Base-by-base conservation (phyloP, 2,888 invertebrate genomes). In the Eupithecia centaureata region DNA sequence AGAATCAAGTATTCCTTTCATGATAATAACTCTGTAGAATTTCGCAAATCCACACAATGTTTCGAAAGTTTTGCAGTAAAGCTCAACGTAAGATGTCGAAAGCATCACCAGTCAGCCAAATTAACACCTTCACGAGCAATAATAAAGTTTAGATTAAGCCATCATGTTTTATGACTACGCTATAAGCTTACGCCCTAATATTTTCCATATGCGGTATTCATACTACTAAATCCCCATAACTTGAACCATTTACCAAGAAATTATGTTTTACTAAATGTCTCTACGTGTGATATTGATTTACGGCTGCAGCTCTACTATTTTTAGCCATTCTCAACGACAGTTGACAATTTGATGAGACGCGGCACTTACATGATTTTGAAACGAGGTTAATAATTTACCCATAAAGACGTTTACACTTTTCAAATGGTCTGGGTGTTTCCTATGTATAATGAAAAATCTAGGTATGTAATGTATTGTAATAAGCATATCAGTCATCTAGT, bases 271-370 rank as follows among this genome's bases (percentile, higher is more conserved):
- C 35, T 42, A 18, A n/a, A n/a, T n/a, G 47, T 47, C 22, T 47
- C 47, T 47, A 27, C 10, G 27, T 27, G 15, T 27, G 5, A 15
- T 52, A 52, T 52, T 27, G 52, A 52, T 52, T 27, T 52, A 52
- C 52, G 25, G 52, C 27, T 52, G 52, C 52, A 52, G 15, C 15
- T 51, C 51, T 15, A 15, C 52, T 52, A 52, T 52, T 52, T 52
- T 52, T 52, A 52, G 52, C 27, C 27, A 25, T 25, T 27, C 52
- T 15, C 5, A 5, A 27, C 52, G 52, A 52, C 42, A 47, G 42
- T 27, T 52, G 15, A 52, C 52, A 52, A 52, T 25, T 52, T 52
- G 27, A 52, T 52, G 52, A 27, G 52, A 15, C 18, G 42, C 10
- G 18, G 2, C n/a, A n/a, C 47, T 47, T 0, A 22, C 47, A 47